Base-by-base conservation (phyloP, 1,140 invertebrate species). In the Zaprionus kolodkinae region DNA sequence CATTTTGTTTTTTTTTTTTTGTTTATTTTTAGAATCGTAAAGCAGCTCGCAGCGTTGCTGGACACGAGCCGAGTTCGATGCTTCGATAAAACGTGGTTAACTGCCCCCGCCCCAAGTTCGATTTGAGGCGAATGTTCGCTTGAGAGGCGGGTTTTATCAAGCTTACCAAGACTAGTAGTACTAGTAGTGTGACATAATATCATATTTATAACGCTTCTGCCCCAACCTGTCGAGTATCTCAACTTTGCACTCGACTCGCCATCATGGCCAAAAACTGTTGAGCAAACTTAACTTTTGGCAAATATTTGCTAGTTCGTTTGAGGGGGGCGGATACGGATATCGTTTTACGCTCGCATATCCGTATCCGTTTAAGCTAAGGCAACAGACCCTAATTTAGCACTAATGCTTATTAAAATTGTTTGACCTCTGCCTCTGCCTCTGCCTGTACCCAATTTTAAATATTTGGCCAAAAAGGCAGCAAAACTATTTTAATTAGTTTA, bases 331-430 rank as follows among this genome's bases (percentile, higher is more conserved):
- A 3, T 60, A 66, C 40, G 27, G 63, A 36, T 89, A 89, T 89
- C 63, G 55, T 56, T 55, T 81, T 81, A 78, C 74, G 68, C 33
- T 40, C 45, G 35, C 21, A 64, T 74, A 73, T 64, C 15, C 17
- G 33, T 62, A 27, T 63, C 27, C 30, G 6, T 60, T 72, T 55
- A 30, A 59, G 69, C 79, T 25, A 25, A 25, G 35, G 11, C 38
- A 36, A n/a, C 56, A 43, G 21, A 21, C 35, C 50, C 64, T 54
- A 68, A 72, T 72, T 79, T 81, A 45, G 68, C 63, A 30, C 67
- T 82, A 87, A 87, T 87, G 79, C 71, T 75, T 80, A 84, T 84
- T 84, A 80, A 52, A 75, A 88, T 84, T 67, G 87, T 86, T 79
- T 80, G 7, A 52, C 66, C 36, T 38, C 35, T n/a, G 40, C 7